Base-by-base conservation (phyloP, 1,140 invertebrate genomes). In the Manduca sexta region DNA sequence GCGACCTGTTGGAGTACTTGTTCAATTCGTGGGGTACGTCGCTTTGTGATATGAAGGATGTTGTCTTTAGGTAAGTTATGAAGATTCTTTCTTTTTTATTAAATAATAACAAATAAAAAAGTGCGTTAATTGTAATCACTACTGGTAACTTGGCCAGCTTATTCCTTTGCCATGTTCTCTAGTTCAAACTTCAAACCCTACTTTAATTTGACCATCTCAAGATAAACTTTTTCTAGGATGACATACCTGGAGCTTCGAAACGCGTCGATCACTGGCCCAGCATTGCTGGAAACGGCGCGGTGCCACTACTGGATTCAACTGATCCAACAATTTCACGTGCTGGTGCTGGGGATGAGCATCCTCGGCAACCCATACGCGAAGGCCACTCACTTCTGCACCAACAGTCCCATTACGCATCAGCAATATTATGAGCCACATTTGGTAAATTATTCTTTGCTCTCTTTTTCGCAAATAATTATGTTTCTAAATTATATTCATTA, bases 331-430 rank as follows among this genome's bases (percentile, higher is more conserved):
- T 92, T 96, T 74, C 96, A 97, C 70, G 94, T 97, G 3, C 85
- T 97, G 16, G 92, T 98, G 0, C 84, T 97, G 8, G 95, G 95
- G 0, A 86, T 97, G 15, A 95, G 97, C 70, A 94, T 98, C 1
- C 89, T 98, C 31, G 95, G 96, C 10, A 98, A 98, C 88, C 95
- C 95, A 2, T 95, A 94, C 73, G 92, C 93, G 42, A 83, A 93
- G 15, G 88, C 93, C 7, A 74, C 91, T 5, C 92, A 93, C 47
- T 87, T 95, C 42, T 89, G 88, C 2, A 86, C 21, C 21, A 26
- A 88, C 60, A 92, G 92, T 15, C 85, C 94, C 17, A 69, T 12
- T 11, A 14, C 5, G 34, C n/a, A 12, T 5, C 11, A 63, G 44
- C 60, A 74, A 34, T 83, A 62, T 54, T 80, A 81, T 53, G 79